These are phyloP conservation scores for Cyclina sinensis DNA, from an alignment of 1,140 invertebrate genomes.

Conservation along the genomic window DNA sequence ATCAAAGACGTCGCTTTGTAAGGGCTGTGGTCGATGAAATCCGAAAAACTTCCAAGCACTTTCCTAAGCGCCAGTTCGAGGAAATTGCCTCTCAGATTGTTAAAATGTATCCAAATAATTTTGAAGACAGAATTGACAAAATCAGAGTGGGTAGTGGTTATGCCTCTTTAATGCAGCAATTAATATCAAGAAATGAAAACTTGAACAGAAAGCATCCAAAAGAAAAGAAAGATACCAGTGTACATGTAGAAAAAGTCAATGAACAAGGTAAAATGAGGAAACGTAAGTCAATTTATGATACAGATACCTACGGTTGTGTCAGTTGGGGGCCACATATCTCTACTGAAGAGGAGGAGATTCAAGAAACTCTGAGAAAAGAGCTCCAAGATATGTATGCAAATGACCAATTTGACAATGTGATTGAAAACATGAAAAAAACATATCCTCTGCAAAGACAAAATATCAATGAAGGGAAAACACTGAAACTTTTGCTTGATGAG, in stretches of 20 bases:
- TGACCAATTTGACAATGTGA: background rate
- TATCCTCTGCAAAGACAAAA: conserved; percentile 2
- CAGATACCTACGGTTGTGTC: conserved; percentile 6
- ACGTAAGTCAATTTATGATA: no score
- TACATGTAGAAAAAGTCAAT: background rate
- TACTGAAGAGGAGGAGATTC: background rate
- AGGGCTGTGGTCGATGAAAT: no score
- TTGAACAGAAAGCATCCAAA: background rate
- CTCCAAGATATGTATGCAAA: background rate
- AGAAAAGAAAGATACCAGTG: background rate
- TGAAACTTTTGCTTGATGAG: background rate
- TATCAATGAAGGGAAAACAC: background rate
- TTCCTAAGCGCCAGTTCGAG: no score
- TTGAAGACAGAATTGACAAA: conserved; percentile 13
- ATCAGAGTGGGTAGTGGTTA: conserved; percentile 2
- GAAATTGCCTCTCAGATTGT: background rate
- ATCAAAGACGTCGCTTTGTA: no score
- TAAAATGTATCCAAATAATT: background rate
- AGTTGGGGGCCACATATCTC: background rate
- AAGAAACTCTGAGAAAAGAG: background rate
- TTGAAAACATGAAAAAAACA: background rate
- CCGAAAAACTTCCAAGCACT: no score
- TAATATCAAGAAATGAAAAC: conserved; percentile 31
- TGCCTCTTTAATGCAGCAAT: conserved; percentile 6
- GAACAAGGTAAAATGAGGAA: background rate